Base-by-base conservation (phyloP, 2,113 vertebrate genomes). In the Panurus biarmicus region DNA sequence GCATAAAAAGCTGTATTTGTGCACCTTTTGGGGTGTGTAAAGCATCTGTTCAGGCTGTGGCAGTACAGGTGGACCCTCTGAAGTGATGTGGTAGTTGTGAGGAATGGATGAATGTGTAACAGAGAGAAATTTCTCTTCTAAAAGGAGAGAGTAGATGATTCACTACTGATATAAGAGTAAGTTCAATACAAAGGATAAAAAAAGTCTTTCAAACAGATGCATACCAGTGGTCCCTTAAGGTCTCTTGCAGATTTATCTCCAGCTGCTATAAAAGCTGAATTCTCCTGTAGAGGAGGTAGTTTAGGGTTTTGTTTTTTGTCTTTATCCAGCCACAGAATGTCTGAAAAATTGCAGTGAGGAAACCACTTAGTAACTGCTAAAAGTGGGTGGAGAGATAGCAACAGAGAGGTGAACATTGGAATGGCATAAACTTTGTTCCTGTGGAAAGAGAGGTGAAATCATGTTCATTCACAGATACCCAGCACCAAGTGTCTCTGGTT, bases 231-330 rank as follows among this genome's bases (percentile, higher is more conserved):
- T 62, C 20, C 19, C 14, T 35, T 47, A 60, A 64, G 4, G 10
- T 87, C 8, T 71, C 35, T 51, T 85, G 31, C 22, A 79, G 64
- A 24, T 56, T 56, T 58, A 45, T 48, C 17, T 29, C 16, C 40
- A 69, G 12, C 15, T 82, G 79, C 60, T 89, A 21, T 1, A 67
- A 70, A 78, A 87, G 10, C 13, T 76, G 26, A 44, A 35, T 69
- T 83, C 19, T 71, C 9, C 53, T 44, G 8, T 3, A 28, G 22
- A 69, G 13, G 14, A 76, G 48, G 36, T 64, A 40, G 18, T 50
- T 38, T 33, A 15, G 7, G 5, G 1, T 7, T 65, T n/a, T 24
- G 11, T 1, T 42, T 23, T 23, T 40, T 35, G 4, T 15, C 9
- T 74, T 74, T 74, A 74, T 58, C 61, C 17, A 85, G 25, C 22